A percentile compares a stretch with the other conserved stretches of the same genome.
These are phyloP conservation scores for Dolichoris vasculosae DNA, from an alignment of 1,140 invertebrate species.

Conservation along the genomic window DNA sequence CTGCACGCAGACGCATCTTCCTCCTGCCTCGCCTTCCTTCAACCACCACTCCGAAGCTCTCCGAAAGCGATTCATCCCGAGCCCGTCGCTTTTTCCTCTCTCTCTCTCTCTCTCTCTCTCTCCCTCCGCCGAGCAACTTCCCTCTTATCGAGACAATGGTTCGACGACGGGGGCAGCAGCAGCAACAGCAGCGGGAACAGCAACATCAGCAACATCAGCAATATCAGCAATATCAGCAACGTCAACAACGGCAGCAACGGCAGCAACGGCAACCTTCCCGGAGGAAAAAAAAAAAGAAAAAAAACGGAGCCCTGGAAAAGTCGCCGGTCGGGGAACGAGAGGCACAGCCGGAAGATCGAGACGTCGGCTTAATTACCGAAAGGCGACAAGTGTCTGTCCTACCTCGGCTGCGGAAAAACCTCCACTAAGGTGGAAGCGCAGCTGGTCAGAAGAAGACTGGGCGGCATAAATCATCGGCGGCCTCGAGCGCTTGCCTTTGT, in stretches of 20 bases:
- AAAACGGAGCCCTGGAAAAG: not conserved
- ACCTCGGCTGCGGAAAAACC: slow-evolving; percentile 33
- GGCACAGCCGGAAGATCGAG: slow-evolving; percentile 43
- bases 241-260: not conserved
- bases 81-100: not conserved
- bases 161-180: not conserved
- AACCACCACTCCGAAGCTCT: not conserved
- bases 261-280: not conserved
- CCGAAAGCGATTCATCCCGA: not conserved
- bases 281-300: not conserved
- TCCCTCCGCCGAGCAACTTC: not conserved
- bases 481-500: slow-evolving; percentile 27
- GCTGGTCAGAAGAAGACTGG: not conserved
- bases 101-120: slow-evolving; percentile 16
- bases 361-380: slow-evolving; percentile 54
- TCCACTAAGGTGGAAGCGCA: slow-evolving; percentile 12
- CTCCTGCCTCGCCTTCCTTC: not conserved
- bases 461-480: slow-evolving; percentile 44
- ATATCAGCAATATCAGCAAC: too few relatives aligned
- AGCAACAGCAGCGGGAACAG: too few relatives aligned
- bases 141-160: slow-evolving; percentile 33
- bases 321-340: slow-evolving; percentile 10
- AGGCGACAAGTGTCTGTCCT: slow-evolving; percentile 46
- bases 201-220: too few relatives aligned
- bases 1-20: slow-evolving; percentile 1